Evolutionary conservation across 37 sponge, comb jelly and placozoan species (phyloP), one percentile per base, ranked within the genome.

Genomic region (Ianthella basta): DNA sequence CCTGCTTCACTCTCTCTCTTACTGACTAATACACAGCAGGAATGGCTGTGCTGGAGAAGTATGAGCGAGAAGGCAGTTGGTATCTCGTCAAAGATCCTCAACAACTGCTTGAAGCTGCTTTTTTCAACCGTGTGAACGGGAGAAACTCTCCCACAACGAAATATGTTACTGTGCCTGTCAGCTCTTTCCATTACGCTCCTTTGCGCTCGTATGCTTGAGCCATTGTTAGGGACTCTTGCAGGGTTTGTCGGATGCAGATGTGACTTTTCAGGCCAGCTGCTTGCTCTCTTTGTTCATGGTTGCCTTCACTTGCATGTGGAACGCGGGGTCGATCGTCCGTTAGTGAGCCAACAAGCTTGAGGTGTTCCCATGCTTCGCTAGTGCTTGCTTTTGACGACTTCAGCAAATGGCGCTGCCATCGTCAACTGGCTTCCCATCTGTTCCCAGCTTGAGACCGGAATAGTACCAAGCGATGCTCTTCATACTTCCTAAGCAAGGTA

Each of bases 121-220:
- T 75, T 85, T 56, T 75, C 85, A 12, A 73, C 78, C 50, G n/a
- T 5, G 27, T 68, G 25, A 0, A 84, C 8, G 85, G 79, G 14
- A 85, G 57, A 15, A 3, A 10, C 4, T 81, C 82, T 81, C 81
- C 81, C 18, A 57, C 66, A 29, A 87, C 65, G 55, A 29, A 70
- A 67, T 55, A 68, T 32, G 74, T 70, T 6, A 69, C 82, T 30
- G 82, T 60, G 20, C 66, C 87, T 10, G 79, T 81, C 0, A 87
- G 80, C 59, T 81, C 60, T 69, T 87, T 80, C 66, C 86, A 85
- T 59, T 85, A 57, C 57, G 38, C 59, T 1, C 86, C 61, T 33
- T 79, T 78, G 14, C 27, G 29, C 6, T 85, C 80, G 50, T 44
- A 44, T 8, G 8, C 50, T 44, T 78, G 80, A 38, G 34, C 15